Evolutionary conservation across 1,140 invertebrate genomes (phyloP).

Genomic region (Aphelenchoides fujianensis): DNA sequence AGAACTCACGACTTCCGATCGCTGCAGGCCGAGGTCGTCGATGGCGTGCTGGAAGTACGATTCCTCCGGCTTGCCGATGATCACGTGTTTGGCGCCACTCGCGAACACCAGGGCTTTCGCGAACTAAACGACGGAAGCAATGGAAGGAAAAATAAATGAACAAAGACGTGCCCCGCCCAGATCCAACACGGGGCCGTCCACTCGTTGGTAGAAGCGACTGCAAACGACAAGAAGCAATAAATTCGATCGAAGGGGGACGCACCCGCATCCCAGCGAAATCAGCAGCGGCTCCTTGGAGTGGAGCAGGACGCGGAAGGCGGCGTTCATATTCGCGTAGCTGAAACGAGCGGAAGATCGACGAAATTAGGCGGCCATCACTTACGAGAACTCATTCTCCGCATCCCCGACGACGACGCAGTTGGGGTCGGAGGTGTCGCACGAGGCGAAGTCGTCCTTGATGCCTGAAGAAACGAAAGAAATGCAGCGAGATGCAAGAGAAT

Average conservation of each 20-base stretch:
- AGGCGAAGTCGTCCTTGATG: slow-evolving; percentile 65
- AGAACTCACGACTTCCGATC: slow-evolving; percentile 61
- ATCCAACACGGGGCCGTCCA: slow-evolving; percentile 66
- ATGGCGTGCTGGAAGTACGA: slow-evolving; percentile 67
- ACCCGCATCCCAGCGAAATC: slow-evolving; percentile 68
- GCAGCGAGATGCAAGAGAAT: slow-evolving; percentile 1
- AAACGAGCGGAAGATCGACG: no score
- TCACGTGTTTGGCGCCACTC: slow-evolving; percentile 65
- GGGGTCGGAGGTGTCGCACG: slow-evolving; percentile 63
- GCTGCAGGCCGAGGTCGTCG: slow-evolving; percentile 63
- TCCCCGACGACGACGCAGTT: slow-evolving; percentile 70
- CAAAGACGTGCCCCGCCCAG: no score
- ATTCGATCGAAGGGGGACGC: no score
- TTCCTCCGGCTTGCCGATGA: slow-evolving; percentile 68
- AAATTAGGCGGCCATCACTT: no score
- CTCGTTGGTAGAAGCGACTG: slow-evolving; percentile 68
- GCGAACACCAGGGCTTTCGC: slow-evolving; percentile 68
- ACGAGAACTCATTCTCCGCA: slow-evolving; percentile 65
- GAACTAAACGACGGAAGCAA: no score
- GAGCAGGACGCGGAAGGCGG: slow-evolving; percentile 66
- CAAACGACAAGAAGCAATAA: no score
- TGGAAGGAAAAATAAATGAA: no score
- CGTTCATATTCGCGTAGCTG: slow-evolving; percentile 67
- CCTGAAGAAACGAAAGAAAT: slow-evolving; percentile 54
- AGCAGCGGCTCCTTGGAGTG: slow-evolving; percentile 63